Conservation (phyloP, 1,140 invertebrate species). For the Eciton burchellii region DNA sequence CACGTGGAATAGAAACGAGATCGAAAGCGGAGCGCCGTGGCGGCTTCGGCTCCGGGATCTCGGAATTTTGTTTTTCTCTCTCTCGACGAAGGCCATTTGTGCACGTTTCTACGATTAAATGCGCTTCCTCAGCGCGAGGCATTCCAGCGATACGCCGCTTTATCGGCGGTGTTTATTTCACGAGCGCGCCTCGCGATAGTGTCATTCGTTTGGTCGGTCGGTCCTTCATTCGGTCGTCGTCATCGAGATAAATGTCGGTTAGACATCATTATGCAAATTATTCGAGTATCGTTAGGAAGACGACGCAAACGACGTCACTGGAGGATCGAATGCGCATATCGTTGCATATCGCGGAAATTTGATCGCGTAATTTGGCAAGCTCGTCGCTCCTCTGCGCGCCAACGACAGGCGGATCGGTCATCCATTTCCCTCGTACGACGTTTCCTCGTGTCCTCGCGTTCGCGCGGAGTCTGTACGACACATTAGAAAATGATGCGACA, state of each 20-base stretch:
- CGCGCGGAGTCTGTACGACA: too few species aligned
- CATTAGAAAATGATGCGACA: too few species aligned
- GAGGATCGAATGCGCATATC: too few species aligned
- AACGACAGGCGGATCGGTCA: too few species aligned
- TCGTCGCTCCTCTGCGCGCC: too few species aligned
- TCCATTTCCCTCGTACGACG: too few species aligned
- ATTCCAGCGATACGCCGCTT: conserved; percentile 38
- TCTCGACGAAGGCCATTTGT: conserved; percentile 44
- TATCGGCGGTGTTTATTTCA: conserved; percentile 66
- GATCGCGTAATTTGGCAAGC: too few species aligned
- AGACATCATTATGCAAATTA: conserved; percentile 15
- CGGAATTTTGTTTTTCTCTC: conserved; percentile 60
- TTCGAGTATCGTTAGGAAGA: not conserved
- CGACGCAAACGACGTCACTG: too few species aligned
- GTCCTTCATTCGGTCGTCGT: not conserved
- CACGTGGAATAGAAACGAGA: not conserved
- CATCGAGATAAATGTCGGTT: not conserved
- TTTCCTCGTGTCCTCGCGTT: too few species aligned
- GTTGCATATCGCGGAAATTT: too few species aligned
- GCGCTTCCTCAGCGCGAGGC: conserved; percentile 65
- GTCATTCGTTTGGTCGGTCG: not conserved
- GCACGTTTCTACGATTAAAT: conserved; percentile 64
- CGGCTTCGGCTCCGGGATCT: not conserved
- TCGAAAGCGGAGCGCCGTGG: not conserved
- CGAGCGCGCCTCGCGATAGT: conserved; percentile 12